Evolutionary conservation across 2,888 invertebrate species (phyloP), one percentile per base, ranked within the genome.

Genomic region (Proisotoma minuta): DNA sequence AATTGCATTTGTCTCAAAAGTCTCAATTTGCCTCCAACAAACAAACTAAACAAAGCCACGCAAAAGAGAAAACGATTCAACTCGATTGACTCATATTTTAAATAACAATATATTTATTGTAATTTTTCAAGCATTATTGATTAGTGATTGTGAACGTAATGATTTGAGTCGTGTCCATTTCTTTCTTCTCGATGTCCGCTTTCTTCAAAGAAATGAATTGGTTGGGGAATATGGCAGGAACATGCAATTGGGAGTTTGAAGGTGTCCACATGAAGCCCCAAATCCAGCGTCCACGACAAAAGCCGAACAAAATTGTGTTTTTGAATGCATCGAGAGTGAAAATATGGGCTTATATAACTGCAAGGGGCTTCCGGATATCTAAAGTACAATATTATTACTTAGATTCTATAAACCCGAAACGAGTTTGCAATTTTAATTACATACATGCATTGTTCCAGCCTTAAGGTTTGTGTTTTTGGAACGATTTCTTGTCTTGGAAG

Each of bases 361-460:
- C 78, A 78, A 3, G 74, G 68, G 29, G 68, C 68, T 39, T 70
- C 65, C 12, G 67, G 53, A 51, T 65, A 68, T 40, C 66, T 70
- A 58, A 8, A 56, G 52, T 28, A 57, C 12, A 43, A 50, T 47
- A 10, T 10, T 18, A 20, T n/a, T 47, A 18, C 8, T 34, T 47
- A 8, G n/a, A 47, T 47, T 18, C n/a, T 5, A n/a, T 47, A 47
- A n/a, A n/a, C 47, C 15, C 10, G 5, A 22, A 20, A 4, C 15
- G 4, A 28, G 28, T 20, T 52, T 18, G 24, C 12, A 29, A 22
- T 24, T 39, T n/a, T 54, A 5, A 52, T 18, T 39, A 65, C 76
- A 74, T 72, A 76, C 76, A 77, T 69, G 73, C 78, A 78, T 59
- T 77, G 76, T 63, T 78, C 78, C 75, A 78, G 70, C 2, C 78